These are phyloP conservation scores for Catonia carolina DNA, from an alignment of 2,888 invertebrate genomes.

Conservation along the genomic window DNA sequence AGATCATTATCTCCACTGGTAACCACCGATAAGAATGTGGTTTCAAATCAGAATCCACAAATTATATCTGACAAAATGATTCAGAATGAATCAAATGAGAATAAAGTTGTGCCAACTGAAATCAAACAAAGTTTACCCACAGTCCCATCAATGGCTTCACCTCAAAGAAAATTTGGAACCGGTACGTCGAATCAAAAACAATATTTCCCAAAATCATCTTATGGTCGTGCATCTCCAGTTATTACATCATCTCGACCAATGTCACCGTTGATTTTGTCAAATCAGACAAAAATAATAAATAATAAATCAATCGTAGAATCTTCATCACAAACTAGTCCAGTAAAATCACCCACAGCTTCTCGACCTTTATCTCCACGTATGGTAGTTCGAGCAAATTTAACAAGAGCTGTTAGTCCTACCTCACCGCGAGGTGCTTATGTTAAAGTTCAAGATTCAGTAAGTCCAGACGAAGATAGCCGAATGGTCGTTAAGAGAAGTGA, in stretches of 20 bases:
- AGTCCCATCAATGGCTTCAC: neutral
- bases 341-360: slow-evolving; percentile 32
- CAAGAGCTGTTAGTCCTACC: slow-evolving; percentile 28
- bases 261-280: slow-evolving; percentile 17
- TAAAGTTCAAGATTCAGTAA: slow-evolving; percentile 56
- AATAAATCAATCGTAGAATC: slow-evolving; percentile 44
- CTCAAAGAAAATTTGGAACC: slow-evolving; percentile 20
- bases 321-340: slow-evolving; percentile 4
- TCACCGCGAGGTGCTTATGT: slow-evolving; percentile 34
- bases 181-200: slow-evolving; percentile 27
- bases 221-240: slow-evolving; percentile 21
- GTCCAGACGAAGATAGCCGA: slow-evolving; percentile 33
- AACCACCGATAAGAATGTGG: neutral
- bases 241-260: slow-evolving; percentile 18
- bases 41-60: too few species aligned
- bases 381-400: slow-evolving; percentile 28
- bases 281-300: slow-evolving; percentile 42
- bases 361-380: slow-evolving; percentile 30
- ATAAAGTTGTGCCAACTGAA: neutral
- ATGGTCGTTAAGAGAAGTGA: slow-evolving; percentile 68
- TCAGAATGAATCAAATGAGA: slow-evolving; percentile 1
- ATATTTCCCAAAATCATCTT: slow-evolving; percentile 29
- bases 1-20: slow-evolving; percentile 23
- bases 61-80: neutral
- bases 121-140: neutral